Percentiles rank a stretch among this genome's conserved stretches.
Conservation (phyloP, 2,797 vertebrate species). For the Prionace glauca region DNA sequence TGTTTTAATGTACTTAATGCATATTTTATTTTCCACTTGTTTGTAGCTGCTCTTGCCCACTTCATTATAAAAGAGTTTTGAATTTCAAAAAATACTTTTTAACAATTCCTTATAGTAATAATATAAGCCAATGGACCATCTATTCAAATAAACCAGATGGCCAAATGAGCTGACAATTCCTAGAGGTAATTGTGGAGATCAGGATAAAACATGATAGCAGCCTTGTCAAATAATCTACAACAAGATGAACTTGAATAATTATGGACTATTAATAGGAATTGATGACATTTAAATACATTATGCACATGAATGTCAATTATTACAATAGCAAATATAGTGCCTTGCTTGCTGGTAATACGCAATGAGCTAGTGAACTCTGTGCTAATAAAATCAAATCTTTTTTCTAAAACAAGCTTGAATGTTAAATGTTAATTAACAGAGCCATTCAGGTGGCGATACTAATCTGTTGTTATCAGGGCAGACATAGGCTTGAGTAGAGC, state of each 20-base stretch:
- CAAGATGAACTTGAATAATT: neutral
- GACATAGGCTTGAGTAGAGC: too few relatives aligned
- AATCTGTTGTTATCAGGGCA: too few relatives aligned
- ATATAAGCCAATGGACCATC: neutral
- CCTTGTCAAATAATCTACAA: neutral
- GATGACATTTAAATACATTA: too few relatives aligned
- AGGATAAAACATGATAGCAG: neutral
- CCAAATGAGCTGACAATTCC: neutral
- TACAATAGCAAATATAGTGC: neutral
- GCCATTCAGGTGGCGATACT: too few relatives aligned
- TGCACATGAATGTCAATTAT: neutral
- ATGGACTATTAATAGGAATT: neutral
- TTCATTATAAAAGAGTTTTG: neutral
- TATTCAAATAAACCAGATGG: neutral
- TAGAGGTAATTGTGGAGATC: neutral
- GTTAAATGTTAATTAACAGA: neutral
- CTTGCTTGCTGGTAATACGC: neutral
- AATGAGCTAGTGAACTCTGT: neutral
- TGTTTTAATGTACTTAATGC: neutral
- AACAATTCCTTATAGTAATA: neutral
- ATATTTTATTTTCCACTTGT: neutral
- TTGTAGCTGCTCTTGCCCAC: neutral
- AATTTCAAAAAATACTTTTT: neutral
- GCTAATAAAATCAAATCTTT: neutral
- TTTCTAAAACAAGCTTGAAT: neutral